Evolutionary conservation across 1,140 invertebrate genomes (phyloP).

Genomic region (Aphelinus certus): DNA sequence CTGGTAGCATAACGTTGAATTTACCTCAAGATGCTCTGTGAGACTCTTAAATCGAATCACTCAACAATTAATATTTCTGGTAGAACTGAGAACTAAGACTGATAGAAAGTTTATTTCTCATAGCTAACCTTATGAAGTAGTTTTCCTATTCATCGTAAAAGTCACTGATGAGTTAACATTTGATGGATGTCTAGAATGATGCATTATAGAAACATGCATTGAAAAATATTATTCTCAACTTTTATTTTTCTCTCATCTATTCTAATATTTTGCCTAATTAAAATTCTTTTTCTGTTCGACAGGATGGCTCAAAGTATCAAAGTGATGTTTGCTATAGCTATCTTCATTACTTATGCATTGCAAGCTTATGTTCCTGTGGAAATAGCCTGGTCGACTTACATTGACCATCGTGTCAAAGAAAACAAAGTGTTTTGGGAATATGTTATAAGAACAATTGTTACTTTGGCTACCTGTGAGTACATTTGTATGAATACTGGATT

Average conservation of each 20-base stretch:
- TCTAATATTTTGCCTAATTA: slow-evolving; percentile 47
- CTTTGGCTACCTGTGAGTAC: slow-evolving; percentile 79
- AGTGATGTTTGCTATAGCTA: slow-evolving; percentile 85
- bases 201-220: too few species aligned
- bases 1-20: slow-evolving; percentile 79
- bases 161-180: too few species aligned
- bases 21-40: slow-evolving; percentile 70
- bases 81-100: slow-evolving; percentile 7
- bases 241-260: slow-evolving; percentile 35
- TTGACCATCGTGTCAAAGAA: slow-evolving; percentile 68
- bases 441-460: slow-evolving; percentile 71
- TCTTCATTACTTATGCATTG: slow-evolving; percentile 91
- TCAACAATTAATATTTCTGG: slow-evolving; percentile 18
- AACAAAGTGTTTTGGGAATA: slow-evolving; percentile 71
- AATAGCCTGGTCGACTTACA: slow-evolving; percentile 85
- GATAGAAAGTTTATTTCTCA: too few species aligned
- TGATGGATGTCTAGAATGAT: too few species aligned
- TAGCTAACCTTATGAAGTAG: too few species aligned
- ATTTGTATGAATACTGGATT: not conserved
- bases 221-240: too few species aligned
- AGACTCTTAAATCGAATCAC: slow-evolving; percentile 46
- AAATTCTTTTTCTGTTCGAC: not conserved
- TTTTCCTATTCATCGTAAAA: too few species aligned
- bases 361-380: slow-evolving; percentile 94
- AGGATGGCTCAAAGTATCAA: slow-evolving; percentile 84